Base-by-base conservation (phyloP, 1,140 invertebrate genomes). In the Pissodes strobi region DNA sequence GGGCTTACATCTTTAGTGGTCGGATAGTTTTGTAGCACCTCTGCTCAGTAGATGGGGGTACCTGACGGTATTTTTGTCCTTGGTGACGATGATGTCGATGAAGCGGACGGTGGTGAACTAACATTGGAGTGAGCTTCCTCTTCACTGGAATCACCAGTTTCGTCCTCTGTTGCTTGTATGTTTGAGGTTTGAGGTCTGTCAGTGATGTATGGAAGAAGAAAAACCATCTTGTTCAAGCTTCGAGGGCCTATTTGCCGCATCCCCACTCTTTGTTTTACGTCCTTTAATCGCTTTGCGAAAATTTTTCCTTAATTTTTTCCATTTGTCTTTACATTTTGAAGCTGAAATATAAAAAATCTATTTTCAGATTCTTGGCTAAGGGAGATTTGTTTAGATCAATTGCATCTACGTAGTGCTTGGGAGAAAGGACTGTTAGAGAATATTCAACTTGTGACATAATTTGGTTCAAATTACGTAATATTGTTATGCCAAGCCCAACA, bases 201-300 rank as follows among this genome's bases (percentile, higher is more conserved):
- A 41, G 38, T 41, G 38, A 41, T 41, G 38, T 41, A 13, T 41
- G 38, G 38, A 41, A 41, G 13, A 41, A 41, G 38, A 13, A 41
- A 41, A 41, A 3, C 38, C 38, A 30, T 30, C 27, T 30, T 30
- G 27, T 12, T 30, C 27, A 30, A 30, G 27, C 27, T 30, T 30
- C 27, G 5, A 30, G 12, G 27, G 27, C 12, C 27, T 30, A 30
- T 30, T 30, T 30, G 27, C 27, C 4, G 27, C 27, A 30, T 30
- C 27, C 27, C 27, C 27, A 30, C 27, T 30, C 27, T 30, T 30
- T 30, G 27, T 30, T 30, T 4, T 30, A 6, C 27, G 27, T 30
- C 5, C 27, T 30, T 30, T 30, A 30, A 30, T 30, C 5, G 27
- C 27, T 30, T 30, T 30, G 4, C 12, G 27, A 30, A 30, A 30